Percentiles rank a stretch among this genome's conserved stretches.
Evolutionary conservation across 2,888 invertebrate genomes (phyloP).

Genomic region (Pristionchus fissidentatus): DNA sequence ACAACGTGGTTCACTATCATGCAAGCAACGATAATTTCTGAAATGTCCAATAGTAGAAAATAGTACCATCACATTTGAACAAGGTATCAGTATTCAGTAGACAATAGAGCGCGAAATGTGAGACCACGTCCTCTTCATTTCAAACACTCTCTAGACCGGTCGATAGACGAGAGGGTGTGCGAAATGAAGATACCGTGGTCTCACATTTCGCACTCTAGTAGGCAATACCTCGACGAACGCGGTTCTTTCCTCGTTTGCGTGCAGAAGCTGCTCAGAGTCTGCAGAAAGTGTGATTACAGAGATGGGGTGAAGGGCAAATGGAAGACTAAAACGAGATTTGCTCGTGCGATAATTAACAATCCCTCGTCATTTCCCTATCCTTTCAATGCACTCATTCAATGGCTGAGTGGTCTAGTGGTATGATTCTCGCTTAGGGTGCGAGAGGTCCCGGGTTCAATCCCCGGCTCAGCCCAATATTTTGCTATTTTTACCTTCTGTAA

Average conservation of each 20-base stretch:
- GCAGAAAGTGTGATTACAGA: not conserved
- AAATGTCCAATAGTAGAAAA: not conserved
- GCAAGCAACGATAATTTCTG: not conserved
- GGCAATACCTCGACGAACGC: conserved; percentile 36
- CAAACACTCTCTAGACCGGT: no score
- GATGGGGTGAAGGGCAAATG: no score
- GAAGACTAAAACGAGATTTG: conserved; percentile 24
- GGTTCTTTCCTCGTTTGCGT: conserved; percentile 48
- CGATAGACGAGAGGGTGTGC: no score
- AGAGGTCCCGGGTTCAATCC: conserved; percentile 76
- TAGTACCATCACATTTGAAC: no score
- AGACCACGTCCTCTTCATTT: no score
- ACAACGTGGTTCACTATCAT: not conserved
- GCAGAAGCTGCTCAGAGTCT: conserved; percentile 38
- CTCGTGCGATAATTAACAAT: not conserved
- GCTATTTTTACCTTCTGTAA: conserved; percentile 49
- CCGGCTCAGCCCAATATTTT: conserved; percentile 58
- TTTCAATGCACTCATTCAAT: not conserved
- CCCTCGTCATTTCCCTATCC: not conserved
- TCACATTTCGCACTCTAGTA: no score
- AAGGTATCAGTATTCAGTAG: no score
- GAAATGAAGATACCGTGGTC: no score
- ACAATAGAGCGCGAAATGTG: no score
- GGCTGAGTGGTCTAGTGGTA: conserved; percentile 76
- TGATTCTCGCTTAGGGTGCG: conserved; percentile 77